Evolutionary conservation across 2,888 invertebrate genomes (phyloP).

Genomic region (Diogma glabrata): DNA sequence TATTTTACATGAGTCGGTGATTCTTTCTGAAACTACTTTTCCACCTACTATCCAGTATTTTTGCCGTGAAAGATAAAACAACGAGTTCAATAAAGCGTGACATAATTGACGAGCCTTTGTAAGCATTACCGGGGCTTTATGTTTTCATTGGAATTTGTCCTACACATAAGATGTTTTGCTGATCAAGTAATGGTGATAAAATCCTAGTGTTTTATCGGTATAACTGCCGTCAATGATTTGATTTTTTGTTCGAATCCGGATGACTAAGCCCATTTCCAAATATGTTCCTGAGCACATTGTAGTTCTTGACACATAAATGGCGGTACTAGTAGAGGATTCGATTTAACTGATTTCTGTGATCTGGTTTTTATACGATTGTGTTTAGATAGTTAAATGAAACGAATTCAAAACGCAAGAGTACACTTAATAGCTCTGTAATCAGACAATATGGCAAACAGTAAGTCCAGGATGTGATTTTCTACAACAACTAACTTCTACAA

Average conservation of each 20-base stretch:
- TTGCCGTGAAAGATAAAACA: neutral
- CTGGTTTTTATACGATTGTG: too few species aligned
- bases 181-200: neutral
- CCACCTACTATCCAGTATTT: neutral
- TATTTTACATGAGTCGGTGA: too few species aligned
- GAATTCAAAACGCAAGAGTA: neutral
- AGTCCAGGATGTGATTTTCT: too few species aligned
- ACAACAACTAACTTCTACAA: neutral
- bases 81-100: neutral
- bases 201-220: neutral
- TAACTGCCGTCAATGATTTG: neutral
- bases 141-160: too few species aligned
- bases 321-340: neutral
- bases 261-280: neutral
- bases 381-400: neutral
- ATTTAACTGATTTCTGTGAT: neutral
- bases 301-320: neutral
- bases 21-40: too few species aligned
- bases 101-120: too few species aligned
- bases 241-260: neutral
- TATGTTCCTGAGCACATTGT: neutral
- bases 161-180: neutral
- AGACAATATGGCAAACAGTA: too few species aligned
- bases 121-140: too few species aligned
- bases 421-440: neutral